Evolutionary conservation across 2,797 vertebrate species (phyloP).

Genomic region (Peromyscus nudipes): DNA sequence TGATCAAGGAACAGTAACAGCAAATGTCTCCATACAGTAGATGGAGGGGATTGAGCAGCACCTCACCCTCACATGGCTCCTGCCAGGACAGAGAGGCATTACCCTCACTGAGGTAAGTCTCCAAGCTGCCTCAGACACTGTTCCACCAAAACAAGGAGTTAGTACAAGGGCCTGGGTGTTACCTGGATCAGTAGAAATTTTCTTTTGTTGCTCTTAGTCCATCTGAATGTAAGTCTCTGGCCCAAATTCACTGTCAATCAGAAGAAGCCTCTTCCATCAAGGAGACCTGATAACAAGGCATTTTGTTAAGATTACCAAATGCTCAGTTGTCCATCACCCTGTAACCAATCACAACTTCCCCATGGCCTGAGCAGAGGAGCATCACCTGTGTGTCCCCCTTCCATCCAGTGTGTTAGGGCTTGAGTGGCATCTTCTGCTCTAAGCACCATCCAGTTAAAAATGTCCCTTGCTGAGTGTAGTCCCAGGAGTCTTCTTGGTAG

Average conservation of each 20-base stretch:
- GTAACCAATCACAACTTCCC: neutral
- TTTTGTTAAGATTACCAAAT: neutral
- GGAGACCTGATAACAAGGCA: neutral
- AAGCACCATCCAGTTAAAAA: neutral
- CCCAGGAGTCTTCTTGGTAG: neutral
- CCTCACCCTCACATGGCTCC: too few relatives aligned
- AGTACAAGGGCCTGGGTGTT: too few relatives aligned
- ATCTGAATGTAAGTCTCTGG: neutral
- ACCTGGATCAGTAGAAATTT: too few relatives aligned
- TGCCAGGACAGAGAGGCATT: too few relatives aligned
- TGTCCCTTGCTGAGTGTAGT: neutral
- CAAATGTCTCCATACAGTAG: too few relatives aligned
- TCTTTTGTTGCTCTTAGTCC: neutral
- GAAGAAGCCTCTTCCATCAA: neutral
- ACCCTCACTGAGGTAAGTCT: too few relatives aligned
- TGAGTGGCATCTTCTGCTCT: neutral
- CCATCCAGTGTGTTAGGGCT: neutral
- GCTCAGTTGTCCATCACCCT: neutral
- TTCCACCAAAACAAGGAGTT: too few relatives aligned
- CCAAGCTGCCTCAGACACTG: too few relatives aligned
- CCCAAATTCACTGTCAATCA: neutral
- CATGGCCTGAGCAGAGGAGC: neutral
- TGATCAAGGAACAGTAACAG: too few relatives aligned
- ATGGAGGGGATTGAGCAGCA: too few relatives aligned
- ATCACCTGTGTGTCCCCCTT: neutral